Base-by-base conservation (phyloP, 2,113 vertebrate species). In the Trinectes maculatus region DNA sequence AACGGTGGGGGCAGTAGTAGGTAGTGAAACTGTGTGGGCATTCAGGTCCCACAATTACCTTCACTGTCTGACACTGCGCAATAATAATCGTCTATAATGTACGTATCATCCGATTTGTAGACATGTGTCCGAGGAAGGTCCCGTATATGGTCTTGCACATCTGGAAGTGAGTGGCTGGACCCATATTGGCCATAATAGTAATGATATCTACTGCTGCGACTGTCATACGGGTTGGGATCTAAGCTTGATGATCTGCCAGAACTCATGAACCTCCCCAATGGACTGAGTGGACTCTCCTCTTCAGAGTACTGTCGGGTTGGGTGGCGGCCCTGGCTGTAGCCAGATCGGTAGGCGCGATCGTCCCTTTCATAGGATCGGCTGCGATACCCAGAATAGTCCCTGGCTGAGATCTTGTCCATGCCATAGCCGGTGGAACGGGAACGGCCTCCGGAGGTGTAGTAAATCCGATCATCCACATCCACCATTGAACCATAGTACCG, bases 21-120 rank as follows among this genome's bases (percentile, higher is more conserved):
- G 79, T 89, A 90, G 83, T 89, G 85, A 87, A 78, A 90, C 86
- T 86, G 87, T 62, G 64, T 85, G 86, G 89, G 83, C 78, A 82
- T 82, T 95, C 90, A 96, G 90, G 93, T 94, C 68, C 71, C 89
- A 93, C 89, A 94, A 89, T 99, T 98, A 99, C 98, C 98, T 99
- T 99, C 98, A 1, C 98, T 99, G 94, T 99, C 98, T 43, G 98
- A 99, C 86, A 99, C 96, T 91, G 98, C 98, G 70, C 96, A 98
- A 92, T 98, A 95, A 89, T 97, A 92, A 93, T 99, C 98, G 42
- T 99, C 98, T 93, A 98, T 93, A 89, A 96, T 91, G 93, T 98
- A 99, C 83, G 94, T 95, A 90, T 99, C 96, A 73, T 99, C 98
- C 46, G 94, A 95, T 92, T 97, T 96, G 93, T 98, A 97, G 39